Evolutionary conservation across 2,113 vertebrate species (phyloP).

Genomic region (Larimichthys polyactis): DNA sequence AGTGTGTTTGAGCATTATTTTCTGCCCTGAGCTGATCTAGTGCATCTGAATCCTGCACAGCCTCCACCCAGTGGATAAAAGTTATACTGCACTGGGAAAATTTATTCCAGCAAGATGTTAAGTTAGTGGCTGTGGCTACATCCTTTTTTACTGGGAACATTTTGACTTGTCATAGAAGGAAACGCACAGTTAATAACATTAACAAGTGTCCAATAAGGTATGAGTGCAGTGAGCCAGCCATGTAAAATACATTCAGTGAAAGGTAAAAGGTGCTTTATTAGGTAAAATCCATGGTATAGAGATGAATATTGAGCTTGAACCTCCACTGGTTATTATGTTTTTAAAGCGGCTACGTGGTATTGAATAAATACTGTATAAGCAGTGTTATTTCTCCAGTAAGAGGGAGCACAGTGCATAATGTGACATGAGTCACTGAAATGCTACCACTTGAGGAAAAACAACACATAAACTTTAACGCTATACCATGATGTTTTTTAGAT

Average conservation of each 20-base stretch:
- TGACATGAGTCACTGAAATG: constrained; percentile 1
- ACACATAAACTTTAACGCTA: not conserved
- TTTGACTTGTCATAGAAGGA: not conserved
- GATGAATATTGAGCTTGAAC: not conserved
- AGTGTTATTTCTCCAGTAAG: not conserved
- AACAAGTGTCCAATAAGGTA: not conserved
- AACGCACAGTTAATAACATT: not conserved
- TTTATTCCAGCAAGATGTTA: not conserved
- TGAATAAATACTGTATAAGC: not conserved
- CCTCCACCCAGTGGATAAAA: constrained; percentile 44
- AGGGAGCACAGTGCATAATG: not conserved
- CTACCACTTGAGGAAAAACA: not conserved
- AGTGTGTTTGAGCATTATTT: constrained; percentile 9
- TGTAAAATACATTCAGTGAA: not conserved
- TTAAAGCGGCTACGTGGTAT: not conserved
- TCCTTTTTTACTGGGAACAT: not conserved
- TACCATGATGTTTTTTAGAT: not conserved
- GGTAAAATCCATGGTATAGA: not conserved
- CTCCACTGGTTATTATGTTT: not conserved
- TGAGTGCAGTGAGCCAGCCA: not conserved
- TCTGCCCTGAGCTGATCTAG: constrained; percentile 5
- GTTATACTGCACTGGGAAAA: not conserved
- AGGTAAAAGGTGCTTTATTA: not conserved
- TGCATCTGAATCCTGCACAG: not conserved
- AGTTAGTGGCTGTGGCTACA: not conserved